phyloP scores from a whole-genome alignment of 2,888 invertebrate species.

The Rhopalosiphum nymphaeae region DNA sequence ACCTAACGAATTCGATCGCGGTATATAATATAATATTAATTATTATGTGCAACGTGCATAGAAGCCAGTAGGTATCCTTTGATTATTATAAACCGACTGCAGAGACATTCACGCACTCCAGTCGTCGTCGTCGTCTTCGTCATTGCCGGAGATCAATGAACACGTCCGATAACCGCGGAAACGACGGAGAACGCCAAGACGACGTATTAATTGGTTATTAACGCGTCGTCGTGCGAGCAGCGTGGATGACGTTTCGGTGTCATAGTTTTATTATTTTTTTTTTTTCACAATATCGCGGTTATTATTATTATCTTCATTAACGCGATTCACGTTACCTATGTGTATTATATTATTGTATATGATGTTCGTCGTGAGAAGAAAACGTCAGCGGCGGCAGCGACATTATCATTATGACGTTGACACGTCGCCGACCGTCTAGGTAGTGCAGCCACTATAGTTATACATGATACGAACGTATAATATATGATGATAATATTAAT shows the following conservation, averaged over 20 bases:
- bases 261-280: neutral
- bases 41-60: neutral
- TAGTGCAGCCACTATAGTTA: neutral
- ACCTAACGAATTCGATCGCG: neutral
- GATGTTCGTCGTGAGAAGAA: conserved; percentile 11
- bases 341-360: neutral
- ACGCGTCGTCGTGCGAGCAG: neutral
- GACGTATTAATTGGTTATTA: conserved; percentile 46
- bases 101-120: conserved; percentile 6
- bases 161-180: neutral
- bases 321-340: neutral
- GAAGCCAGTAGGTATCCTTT: too few relatives aligned
- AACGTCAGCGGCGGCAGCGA: neutral
- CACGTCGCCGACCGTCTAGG: neutral
- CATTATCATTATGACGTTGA: conserved; percentile 8
- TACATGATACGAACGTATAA: neutral
- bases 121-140: neutral
- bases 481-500: neutral
- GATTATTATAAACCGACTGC: neutral
- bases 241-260: conserved; percentile 2
- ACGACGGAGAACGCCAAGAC: neutral
- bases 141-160: neutral
- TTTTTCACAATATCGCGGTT: conserved; percentile 4
- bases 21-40: neutral
- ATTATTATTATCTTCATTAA: conserved; percentile 5